Percentiles rank a stretch among this genome's conserved stretches.
These are phyloP conservation scores for Enteromius paludinosus DNA, from an alignment of 2,797 vertebrate genomes.

Conservation along the genomic window DNA sequence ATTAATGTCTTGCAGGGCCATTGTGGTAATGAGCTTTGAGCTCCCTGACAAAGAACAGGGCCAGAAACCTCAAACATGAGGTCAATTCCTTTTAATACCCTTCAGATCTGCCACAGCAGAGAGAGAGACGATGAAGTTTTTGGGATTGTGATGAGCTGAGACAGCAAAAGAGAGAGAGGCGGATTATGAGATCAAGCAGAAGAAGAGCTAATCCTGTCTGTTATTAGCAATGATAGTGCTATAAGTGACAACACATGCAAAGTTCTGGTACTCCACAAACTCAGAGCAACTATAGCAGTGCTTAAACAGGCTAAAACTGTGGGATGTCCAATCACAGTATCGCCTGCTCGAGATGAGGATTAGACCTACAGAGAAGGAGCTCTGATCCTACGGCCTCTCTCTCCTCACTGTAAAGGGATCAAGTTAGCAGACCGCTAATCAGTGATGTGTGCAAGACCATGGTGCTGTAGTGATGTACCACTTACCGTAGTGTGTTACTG, in stretches of 20 bases:
- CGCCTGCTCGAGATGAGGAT: constrained; percentile 40
- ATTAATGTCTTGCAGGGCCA: constrained; percentile 60
- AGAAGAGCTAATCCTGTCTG: constrained; percentile 77
- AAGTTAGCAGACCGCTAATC: constrained; percentile 26
- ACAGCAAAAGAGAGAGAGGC: constrained; percentile 62
- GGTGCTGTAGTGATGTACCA: constrained; percentile 6
- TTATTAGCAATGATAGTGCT: constrained; percentile 80
- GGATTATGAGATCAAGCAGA: constrained; percentile 78
- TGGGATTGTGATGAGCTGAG: constrained; percentile 57
- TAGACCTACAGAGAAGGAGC: constrained; percentile 44
- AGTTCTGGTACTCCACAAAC: constrained; percentile 70
- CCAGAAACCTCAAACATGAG: constrained; percentile 68
- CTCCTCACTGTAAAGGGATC: constrained; percentile 17
- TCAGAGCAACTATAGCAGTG: constrained; percentile 47
- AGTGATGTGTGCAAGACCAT: constrained; percentile 16
- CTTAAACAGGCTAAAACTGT: constrained; percentile 29
- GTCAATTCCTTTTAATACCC: constrained; percentile 69
- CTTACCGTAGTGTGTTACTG: constrained; percentile 40
- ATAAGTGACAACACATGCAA: constrained; percentile 82
- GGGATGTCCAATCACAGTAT: constrained; percentile 5
- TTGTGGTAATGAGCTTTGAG: constrained; percentile 64
- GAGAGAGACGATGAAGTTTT: constrained; percentile 44
- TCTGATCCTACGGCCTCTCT: constrained; percentile 27
- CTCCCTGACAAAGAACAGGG: constrained; percentile 73
- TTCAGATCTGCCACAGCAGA: constrained; percentile 67